Percentiles rank a stretch among this genome's conserved stretches.
phyloP scores from a whole-genome alignment of 2,113 vertebrate species.

The Isichthys henryi region DNA sequence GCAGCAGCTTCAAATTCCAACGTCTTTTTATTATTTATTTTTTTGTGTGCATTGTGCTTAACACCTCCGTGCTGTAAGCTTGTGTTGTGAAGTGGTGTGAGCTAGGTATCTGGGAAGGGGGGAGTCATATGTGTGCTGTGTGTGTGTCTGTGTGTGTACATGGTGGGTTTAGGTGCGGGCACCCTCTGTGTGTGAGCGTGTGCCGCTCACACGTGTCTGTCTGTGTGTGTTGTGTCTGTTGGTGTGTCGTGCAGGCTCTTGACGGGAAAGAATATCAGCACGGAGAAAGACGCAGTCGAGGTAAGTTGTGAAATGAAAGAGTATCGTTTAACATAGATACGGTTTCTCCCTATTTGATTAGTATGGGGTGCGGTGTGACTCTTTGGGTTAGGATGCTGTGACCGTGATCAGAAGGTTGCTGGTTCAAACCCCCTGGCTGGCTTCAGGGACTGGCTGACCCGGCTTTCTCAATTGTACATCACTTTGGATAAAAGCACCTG shows the following conservation, averaged over 20 bases:
- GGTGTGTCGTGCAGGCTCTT: slow-evolving; percentile 68
- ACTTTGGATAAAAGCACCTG: background rate
- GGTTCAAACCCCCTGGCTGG: background rate
- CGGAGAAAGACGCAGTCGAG: slow-evolving; percentile 84
- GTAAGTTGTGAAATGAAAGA: slow-evolving; percentile 47
- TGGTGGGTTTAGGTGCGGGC: background rate
- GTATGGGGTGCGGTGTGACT: background rate
- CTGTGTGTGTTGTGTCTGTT: background rate
- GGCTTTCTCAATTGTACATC: background rate
- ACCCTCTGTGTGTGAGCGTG: background rate
- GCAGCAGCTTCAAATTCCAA: background rate
- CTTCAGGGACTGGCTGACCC: background rate
- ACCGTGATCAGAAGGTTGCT: background rate
- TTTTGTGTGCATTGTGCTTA: background rate
- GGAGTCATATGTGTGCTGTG: background rate
- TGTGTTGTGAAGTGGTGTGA: background rate
- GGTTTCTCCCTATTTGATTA: background rate
- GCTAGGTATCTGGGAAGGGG: background rate
- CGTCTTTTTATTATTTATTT: background rate
- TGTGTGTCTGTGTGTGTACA: fast-evolving
- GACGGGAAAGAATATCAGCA: slow-evolving; percentile 84
- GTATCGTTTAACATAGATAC: background rate
- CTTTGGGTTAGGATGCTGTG: background rate
- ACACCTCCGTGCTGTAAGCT: background rate
- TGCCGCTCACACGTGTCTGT: background rate